Conservation (phyloP, 2,888 invertebrate genomes). For the Junonia oenone region DNA sequence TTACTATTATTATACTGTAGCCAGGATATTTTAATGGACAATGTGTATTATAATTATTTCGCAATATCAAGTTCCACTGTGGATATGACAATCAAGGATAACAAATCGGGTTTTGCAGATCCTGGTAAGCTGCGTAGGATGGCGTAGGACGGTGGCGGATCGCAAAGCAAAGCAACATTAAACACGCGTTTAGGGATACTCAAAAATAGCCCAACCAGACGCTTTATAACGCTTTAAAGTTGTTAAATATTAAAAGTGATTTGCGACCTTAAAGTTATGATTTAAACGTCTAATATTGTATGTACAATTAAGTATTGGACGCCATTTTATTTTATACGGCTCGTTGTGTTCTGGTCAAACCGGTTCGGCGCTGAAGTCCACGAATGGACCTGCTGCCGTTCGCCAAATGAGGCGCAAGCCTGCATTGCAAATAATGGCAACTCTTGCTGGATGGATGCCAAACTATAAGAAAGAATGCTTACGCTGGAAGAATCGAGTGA, state of each 20-base stretch:
- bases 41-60: neutral
- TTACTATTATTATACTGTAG: too few relatives aligned
- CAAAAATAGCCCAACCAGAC: slow-evolving; percentile 53
- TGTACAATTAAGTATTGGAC: slow-evolving; percentile 37
- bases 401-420: slow-evolving; percentile 67
- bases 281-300: slow-evolving; percentile 46
- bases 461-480: slow-evolving; percentile 32
- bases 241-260: slow-evolving; percentile 32
- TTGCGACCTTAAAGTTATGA: slow-evolving; percentile 40
- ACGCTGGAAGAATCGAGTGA: slow-evolving; percentile 22
- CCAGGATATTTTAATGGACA: too few relatives aligned
- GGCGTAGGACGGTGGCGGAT: slow-evolving; percentile 31
- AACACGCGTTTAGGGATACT: slow-evolving; percentile 45
- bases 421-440: slow-evolving; percentile 56
- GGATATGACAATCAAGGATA: neutral
- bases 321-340: slow-evolving; percentile 59
- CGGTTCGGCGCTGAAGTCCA: slow-evolving; percentile 65
- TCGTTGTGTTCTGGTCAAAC: slow-evolving; percentile 70
- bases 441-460: slow-evolving; percentile 41
- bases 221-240: slow-evolving; percentile 41
- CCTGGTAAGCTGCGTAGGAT: slow-evolving; percentile 17
- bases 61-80: neutral
- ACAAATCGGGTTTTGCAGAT: slow-evolving; percentile 4
- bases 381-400: slow-evolving; percentile 70
- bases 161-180: slow-evolving; percentile 32